Evolutionary conservation across 2,113 vertebrate species (phyloP).

Genomic region (Oxygymnocypris stewartii): DNA sequence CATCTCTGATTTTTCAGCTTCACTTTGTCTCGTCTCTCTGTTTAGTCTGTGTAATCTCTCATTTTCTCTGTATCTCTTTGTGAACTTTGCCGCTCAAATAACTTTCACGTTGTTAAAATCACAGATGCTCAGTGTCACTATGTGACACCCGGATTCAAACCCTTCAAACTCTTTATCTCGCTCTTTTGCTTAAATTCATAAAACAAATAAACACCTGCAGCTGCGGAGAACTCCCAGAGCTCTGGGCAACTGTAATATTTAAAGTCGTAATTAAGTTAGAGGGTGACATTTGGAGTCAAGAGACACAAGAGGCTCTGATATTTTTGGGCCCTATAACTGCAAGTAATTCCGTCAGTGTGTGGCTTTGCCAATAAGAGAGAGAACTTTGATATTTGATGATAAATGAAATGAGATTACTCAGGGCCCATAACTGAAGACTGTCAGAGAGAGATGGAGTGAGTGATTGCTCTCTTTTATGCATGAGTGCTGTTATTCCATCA

Average conservation of each 20-base stretch:
- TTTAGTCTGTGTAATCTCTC: background rate
- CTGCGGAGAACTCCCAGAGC: background rate
- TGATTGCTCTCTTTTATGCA: conserved; percentile 76
- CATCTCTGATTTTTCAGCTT: conserved; percentile 16
- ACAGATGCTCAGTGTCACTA: conserved; percentile 35
- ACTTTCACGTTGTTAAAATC: conserved; percentile 31
- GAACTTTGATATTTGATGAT: conserved; percentile 80
- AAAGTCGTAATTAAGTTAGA: conserved; percentile 40
- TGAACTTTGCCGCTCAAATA: conserved; percentile 14
- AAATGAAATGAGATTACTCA: conserved; percentile 79
- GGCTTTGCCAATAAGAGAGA: conserved; percentile 76
- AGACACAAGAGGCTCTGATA: conserved; percentile 46
- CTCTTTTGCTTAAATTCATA: conserved; percentile 12
- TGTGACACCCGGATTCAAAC: background rate
- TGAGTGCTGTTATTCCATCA: conserved; percentile 76
- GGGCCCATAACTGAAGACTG: conserved; percentile 77
- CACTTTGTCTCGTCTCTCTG: conserved; percentile 6
- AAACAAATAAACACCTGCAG: conserved; percentile 31
- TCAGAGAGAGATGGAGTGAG: conserved; percentile 77
- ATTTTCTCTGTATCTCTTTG: background rate
- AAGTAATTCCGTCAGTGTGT: conserved; percentile 67
- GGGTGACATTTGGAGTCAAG: conserved; percentile 47
- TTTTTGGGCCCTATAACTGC: conserved; percentile 50
- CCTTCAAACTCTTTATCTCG: background rate
- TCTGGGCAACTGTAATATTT: conserved; percentile 42